Conservation (phyloP, 2,888 invertebrate species). For the Arctia plantaginis region DNA sequence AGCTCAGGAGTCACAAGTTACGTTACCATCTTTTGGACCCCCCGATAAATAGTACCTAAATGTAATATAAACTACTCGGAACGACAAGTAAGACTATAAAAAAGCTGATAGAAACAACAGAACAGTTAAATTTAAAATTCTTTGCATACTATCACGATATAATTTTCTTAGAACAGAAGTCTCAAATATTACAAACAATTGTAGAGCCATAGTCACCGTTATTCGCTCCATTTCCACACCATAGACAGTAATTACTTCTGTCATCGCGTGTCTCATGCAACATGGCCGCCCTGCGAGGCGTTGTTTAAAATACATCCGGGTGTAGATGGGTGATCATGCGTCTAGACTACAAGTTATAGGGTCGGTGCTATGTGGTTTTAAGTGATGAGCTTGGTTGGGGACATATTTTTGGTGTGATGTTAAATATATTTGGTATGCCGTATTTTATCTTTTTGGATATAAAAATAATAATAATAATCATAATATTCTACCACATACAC, state of each 20-base stretch:
- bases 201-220: conserved; percentile 45
- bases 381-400: neutral
- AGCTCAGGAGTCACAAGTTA: too few relatives aligned
- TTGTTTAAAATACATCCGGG: conserved; percentile 34
- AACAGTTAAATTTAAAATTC: conserved; percentile 6
- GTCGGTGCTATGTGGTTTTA: conserved; percentile 14
- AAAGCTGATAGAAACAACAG: neutral
- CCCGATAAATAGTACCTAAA: neutral
- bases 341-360: conserved; percentile 40
- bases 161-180: conserved; percentile 15
- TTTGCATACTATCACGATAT: neutral
- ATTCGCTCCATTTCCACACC: conserved; percentile 42
- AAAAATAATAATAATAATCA: too few relatives aligned
- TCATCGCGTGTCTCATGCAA: conserved; percentile 46
- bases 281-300: conserved; percentile 33
- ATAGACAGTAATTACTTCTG: conserved; percentile 36
- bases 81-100: neutral
- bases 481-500: too few relatives aligned
- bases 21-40: too few relatives aligned
- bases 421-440: too few relatives aligned
- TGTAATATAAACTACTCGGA: neutral
- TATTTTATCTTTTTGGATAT: too few relatives aligned
- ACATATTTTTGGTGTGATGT: conserved; percentile 21
- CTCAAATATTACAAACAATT: conserved; percentile 7
- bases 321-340: conserved; percentile 28